Base-by-base conservation (phyloP, 2,888 invertebrate species). In the Callyntrura sp. region DNA sequence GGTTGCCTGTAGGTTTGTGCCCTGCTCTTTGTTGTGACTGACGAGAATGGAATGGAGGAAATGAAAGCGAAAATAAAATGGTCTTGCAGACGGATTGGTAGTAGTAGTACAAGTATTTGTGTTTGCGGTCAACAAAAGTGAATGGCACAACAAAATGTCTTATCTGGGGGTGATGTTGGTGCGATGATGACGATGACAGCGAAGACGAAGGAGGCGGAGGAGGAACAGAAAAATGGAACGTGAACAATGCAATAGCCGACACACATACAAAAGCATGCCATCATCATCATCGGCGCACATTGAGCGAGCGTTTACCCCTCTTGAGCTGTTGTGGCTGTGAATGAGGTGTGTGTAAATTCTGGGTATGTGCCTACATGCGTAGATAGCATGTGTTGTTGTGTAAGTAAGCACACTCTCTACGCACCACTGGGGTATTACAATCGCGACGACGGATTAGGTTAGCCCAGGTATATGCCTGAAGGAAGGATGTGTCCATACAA, bases 1-100 rank as follows among this genome's bases (percentile, higher is more conserved):
- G 51, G 25, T 78, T 17, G 11, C n/a, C 35, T 68, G 28, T 68
- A 68, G 68, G 1, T 68, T 68, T 28, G 28, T 23, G 62, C n/a
- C 35, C 9, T 70, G 70, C 17, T 70, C 43, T 45, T 78, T 35
- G 51, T 35, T 57, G 60, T 79, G 55, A 79, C 57, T 55, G 51
- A 28, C 55, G 60, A 48, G 51, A 57, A 35, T 55, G 48, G 51
- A 51, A 76, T 76, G 48, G 60, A 82, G 82, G 82, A 82, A 82
- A 82, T 82, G 82, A 82, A 82, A 82, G 82, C 55, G 82, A 82
- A 79, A 65, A 65, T 62, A 62, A 76, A 51, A 76, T 76, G 73
- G 2, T 23, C 70, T 45, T 23, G 62, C 23, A 62, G 23, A 6
- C 35, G 35, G 35, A 35, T 35, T 35, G 35, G 35, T 8, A 62